Base-by-base conservation (phyloP, 2,888 invertebrate genomes). In the Alcis repandata region DNA sequence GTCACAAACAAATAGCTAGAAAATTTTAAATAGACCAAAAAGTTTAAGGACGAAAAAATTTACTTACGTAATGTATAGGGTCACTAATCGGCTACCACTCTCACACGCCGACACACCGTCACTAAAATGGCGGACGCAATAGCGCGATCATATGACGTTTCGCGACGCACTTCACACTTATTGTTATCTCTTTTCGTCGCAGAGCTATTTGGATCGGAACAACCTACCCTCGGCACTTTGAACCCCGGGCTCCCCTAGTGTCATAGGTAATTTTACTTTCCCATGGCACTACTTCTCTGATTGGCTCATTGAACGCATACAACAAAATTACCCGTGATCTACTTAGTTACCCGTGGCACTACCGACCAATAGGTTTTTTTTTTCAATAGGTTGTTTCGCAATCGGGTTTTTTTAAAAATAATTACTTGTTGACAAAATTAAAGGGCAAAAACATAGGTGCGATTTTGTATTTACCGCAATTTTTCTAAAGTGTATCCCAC, bases 221-320 rank as follows among this genome's bases (percentile, higher is more conserved):
- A 48, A 63, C 49, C 41, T 67, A 59, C 67, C 59, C 67, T 59
- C 51, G 67, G 67, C 54, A 67, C 63, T 67, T 67, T 59, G 46
- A 67, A 40, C 67, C 63, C 60, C 58, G 48, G 32, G 38, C 19
- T 32, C 52, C 19, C 27, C 27, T 27, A 27, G n/a, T n/a, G n/a
- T n/a, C n/a, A n/a, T n/a, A n/a, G n/a, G n/a, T n/a, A n/a, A n/a
- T n/a, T n/a, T n/a, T n/a, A n/a, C n/a, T n/a, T n/a, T n/a, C n/a
- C n/a, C n/a, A n/a, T n/a, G n/a, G n/a, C n/a, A n/a, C n/a, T n/a
- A n/a, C n/a, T n/a, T n/a, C n/a, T n/a, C n/a, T n/a, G n/a, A n/a
- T n/a, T n/a, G n/a, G n/a, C n/a, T n/a, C n/a, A n/a, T n/a, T n/a
- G n/a, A n/a, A n/a, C n/a, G n/a, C n/a, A n/a, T n/a, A n/a, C n/a